Percentiles rank a stretch among this genome's conserved stretches.
Conservation (phyloP, 2,888 invertebrate genomes). For the Parasteatoda lunata region DNA sequence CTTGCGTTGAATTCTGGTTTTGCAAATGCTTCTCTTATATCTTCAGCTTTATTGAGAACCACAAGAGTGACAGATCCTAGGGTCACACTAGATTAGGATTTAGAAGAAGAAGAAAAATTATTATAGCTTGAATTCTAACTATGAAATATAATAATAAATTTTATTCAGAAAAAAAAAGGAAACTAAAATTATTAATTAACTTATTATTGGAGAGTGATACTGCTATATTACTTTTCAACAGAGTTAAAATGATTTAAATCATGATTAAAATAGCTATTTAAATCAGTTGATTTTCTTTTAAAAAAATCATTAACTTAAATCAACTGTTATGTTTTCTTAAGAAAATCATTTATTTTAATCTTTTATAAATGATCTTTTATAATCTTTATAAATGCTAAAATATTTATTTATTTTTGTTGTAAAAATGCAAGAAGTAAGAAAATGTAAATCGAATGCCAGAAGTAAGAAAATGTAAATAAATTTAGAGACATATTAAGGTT, state of each 20-base stretch:
- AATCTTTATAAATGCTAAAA: too few relatives aligned
- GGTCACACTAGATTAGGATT: conserved; percentile 46
- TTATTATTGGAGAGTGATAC: neutral
- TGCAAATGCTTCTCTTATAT: conserved; percentile 65
- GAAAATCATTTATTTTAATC: too few relatives aligned
- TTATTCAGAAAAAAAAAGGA: neutral
- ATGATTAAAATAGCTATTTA: neutral
- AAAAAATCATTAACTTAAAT: too few relatives aligned
- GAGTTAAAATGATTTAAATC: neutral
- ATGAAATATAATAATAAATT: neutral
- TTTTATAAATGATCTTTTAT: too few relatives aligned
- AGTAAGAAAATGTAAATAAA: too few relatives aligned
- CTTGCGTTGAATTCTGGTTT: conserved; percentile 51
- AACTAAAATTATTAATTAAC: neutral
- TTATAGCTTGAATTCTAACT: too few relatives aligned
- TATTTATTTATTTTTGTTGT: too few relatives aligned
- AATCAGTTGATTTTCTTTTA: neutral
- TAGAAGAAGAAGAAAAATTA: too few relatives aligned
- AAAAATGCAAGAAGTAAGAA: too few relatives aligned
- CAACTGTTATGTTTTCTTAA: too few relatives aligned
- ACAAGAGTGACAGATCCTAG: conserved; percentile 65
- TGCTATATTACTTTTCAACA: neutral
- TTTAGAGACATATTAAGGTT: too few relatives aligned
- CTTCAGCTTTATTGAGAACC: conserved; percentile 61
- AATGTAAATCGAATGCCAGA: too few relatives aligned